These are phyloP conservation scores for Zygothrica quintamaculata DNA, from an alignment of 2,888 invertebrate species.

Conservation along the genomic window DNA sequence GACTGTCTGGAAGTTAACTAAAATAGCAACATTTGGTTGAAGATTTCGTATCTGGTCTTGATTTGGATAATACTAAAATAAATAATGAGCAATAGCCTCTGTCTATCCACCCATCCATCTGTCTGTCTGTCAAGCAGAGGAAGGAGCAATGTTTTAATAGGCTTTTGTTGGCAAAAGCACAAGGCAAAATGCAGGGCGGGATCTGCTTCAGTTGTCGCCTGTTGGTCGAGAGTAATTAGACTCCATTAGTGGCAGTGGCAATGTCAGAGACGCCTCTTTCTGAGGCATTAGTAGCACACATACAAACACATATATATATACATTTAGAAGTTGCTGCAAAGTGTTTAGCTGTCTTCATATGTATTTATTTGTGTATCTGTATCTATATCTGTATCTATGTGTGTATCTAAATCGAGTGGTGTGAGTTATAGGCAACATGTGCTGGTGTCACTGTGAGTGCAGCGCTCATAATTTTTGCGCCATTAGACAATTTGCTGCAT, in stretches of 20 bases:
- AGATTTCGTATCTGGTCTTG: constrained; percentile 15
- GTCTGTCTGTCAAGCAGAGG: constrained; percentile 45
- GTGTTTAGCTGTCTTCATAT: constrained; percentile 46
- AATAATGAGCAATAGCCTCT: constrained; percentile 50
- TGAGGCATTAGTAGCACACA: constrained; percentile 31
- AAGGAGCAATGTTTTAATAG: constrained; percentile 65
- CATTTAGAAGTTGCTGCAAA: constrained; percentile 60
- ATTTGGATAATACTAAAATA: constrained; percentile 51
- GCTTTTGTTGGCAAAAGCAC: constrained; percentile 64
- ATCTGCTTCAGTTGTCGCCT: constrained; percentile 52
- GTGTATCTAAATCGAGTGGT: constrained; percentile 16
- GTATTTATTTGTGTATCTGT: constrained; percentile 25
- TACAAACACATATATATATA: constrained; percentile 4
- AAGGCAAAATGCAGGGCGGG: constrained; percentile 29
- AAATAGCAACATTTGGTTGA: constrained; percentile 25
- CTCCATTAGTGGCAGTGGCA: constrained; percentile 72
- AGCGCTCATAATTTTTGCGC: constrained; percentile 77
- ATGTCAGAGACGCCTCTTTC: constrained; percentile 45
- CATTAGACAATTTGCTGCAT: constrained; percentile 75
- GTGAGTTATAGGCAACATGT: constrained; percentile 55
- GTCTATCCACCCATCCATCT: constrained; percentile 44
- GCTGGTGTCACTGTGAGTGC: constrained; percentile 52
- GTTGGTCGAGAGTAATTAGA: constrained; percentile 69
- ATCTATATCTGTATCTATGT: constrained; percentile 21
- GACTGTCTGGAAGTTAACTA: constrained; percentile 17